These are phyloP conservation scores for Eulemur mongoz DNA, from an alignment of 2,797 vertebrate genomes.

Conservation along the genomic window DNA sequence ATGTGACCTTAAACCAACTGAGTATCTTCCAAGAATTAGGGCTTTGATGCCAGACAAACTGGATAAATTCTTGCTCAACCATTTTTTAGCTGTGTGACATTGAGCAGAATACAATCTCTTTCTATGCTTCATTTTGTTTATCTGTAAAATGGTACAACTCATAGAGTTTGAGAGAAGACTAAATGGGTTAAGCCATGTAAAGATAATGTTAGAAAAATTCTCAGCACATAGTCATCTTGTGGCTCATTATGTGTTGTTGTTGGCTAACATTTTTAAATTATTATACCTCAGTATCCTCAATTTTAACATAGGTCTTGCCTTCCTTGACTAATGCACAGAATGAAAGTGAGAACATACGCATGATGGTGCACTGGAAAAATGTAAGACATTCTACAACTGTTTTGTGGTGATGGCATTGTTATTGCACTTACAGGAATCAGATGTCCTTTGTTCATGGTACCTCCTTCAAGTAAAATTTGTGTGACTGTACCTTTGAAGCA, in stretches of 20 bases:
- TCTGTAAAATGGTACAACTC: background rate
- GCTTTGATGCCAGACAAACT: background rate
- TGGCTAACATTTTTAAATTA: background rate
- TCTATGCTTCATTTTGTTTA: background rate
- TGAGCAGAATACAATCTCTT: background rate
- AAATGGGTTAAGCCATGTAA: background rate
- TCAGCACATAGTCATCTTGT: background rate
- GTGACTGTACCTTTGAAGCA: background rate
- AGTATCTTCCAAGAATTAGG: background rate
- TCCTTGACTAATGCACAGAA: background rate
- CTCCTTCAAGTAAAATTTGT: background rate
- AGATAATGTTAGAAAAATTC: background rate
- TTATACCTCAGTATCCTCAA: background rate
- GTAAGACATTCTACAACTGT: background rate
- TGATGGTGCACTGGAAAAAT: background rate
- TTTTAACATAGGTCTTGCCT: background rate
- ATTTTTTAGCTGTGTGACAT: background rate
- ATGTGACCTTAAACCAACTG: background rate
- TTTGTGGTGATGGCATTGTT: too few relatives aligned
- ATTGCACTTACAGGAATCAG: background rate
- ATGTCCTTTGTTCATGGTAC: background rate
- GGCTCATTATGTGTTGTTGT: background rate
- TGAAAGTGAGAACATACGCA: background rate
- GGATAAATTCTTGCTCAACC: background rate
- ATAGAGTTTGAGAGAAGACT: background rate